phyloP scores from a whole-genome alignment of 2,113 vertebrate genomes.

The Calypte anna region DNA sequence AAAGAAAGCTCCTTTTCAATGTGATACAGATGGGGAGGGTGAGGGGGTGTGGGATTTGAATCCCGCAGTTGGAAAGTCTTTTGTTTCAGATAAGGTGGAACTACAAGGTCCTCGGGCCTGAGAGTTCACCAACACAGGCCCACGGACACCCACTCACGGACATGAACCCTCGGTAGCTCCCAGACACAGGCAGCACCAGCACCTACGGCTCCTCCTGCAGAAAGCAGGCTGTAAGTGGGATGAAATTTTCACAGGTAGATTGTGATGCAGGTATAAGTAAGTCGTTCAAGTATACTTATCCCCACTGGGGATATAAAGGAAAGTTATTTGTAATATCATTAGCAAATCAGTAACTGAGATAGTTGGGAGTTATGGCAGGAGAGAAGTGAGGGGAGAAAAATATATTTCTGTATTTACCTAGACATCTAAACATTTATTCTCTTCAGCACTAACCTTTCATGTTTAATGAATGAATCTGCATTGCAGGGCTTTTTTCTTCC shows the following conservation, averaged over 20 bases:
- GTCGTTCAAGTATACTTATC: not conserved
- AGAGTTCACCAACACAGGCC: not conserved
- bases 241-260: not conserved
- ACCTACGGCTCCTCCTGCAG: not conserved
- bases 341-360: constrained; percentile 46
- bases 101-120: not conserved
- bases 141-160: not conserved
- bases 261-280: not conserved
- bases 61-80: constrained; percentile 28
- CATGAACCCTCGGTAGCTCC: not conserved
- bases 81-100: constrained; percentile 57
- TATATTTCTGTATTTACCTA: constrained; percentile 41
- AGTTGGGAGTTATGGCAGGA: not conserved
- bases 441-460: constrained; percentile 68
- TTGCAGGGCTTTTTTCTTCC: constrained; percentile 62
- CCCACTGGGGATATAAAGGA: not conserved
- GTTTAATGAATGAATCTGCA: constrained; percentile 80
- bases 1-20: constrained; percentile 46
- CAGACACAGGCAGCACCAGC: not conserved
- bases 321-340: constrained; percentile 29
- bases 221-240: not conserved
- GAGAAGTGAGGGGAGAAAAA: not conserved
- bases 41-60: not conserved
- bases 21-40: not conserved
- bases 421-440: constrained; percentile 30